A percentile compares a stretch with the other conserved stretches of the same genome.
Conservation (phyloP, 1,140 invertebrate genomes). For the Zaprionus kolodkinae region DNA sequence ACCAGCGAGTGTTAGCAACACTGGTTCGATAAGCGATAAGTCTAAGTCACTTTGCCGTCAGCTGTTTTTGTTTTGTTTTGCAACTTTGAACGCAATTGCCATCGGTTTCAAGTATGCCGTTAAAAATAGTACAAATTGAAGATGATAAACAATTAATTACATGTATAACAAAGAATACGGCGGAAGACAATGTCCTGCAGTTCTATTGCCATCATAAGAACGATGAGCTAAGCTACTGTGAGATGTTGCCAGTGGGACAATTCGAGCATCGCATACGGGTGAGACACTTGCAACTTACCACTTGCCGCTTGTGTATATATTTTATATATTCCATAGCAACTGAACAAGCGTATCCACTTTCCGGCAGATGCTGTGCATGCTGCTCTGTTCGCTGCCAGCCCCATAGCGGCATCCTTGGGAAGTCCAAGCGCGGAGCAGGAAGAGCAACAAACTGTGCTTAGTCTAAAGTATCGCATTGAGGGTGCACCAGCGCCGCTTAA, state of each 20-base stretch:
- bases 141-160: neutral
- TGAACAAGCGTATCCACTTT: conserved; percentile 65
- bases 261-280: conserved; percentile 45
- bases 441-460: conserved; percentile 22
- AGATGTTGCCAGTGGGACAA: neutral
- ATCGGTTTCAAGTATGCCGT: conserved; percentile 25
- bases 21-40: neutral
- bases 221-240: conserved; percentile 2
- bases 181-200: neutral
- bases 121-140: conserved; percentile 18
- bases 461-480: conserved; percentile 58
- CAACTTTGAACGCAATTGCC: no score
- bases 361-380: conserved; percentile 34
- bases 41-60: neutral
- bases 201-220: conserved; percentile 27
- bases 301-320: neutral
- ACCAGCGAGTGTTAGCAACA: neutral
- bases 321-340: conserved; percentile 28
- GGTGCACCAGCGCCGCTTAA: conserved; percentile 39
- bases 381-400: conserved; percentile 11
- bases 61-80: conserved; percentile 23
- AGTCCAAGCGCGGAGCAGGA: neutral
- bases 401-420: neutral
- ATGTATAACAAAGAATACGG: neutral
- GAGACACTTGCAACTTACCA: neutral